These are phyloP conservation scores for Pogonus chalceus DNA, from an alignment of 1,140 invertebrate species.

Conservation along the genomic window DNA sequence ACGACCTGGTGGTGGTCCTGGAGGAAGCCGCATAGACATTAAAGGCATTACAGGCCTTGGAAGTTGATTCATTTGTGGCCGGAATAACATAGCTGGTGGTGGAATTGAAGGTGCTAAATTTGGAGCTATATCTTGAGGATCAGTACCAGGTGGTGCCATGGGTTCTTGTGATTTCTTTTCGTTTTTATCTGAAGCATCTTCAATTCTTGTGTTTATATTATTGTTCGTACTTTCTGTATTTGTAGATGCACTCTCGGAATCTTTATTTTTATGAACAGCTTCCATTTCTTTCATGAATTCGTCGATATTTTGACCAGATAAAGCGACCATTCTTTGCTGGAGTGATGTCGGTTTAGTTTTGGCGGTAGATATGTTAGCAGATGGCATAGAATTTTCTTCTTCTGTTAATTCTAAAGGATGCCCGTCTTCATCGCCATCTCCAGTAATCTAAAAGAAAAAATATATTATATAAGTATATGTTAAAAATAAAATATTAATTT, in stretches of 20 bases:
- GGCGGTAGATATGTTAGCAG: constrained; percentile 25
- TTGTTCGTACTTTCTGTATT: constrained; percentile 28
- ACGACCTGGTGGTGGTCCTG: constrained; percentile 52
- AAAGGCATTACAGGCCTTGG: constrained; percentile 31
- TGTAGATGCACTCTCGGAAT: constrained; percentile 42
- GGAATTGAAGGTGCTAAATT: constrained; percentile 49
- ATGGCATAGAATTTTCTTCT: constrained; percentile 26
- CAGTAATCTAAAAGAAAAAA: no score
- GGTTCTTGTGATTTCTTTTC: constrained; percentile 15
- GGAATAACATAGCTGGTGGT: constrained; percentile 44
- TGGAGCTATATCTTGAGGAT: constrained; percentile 32
- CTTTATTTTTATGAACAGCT: constrained; percentile 66
- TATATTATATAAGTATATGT: no score
- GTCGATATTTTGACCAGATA: constrained; percentile 84
- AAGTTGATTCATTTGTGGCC: constrained; percentile 29
- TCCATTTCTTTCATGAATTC: constrained; percentile 88
- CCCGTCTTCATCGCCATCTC: no score
- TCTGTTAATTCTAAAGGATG: constrained; percentile 28
- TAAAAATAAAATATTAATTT: no score
- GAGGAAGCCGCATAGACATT: constrained; percentile 43
- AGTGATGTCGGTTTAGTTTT: constrained; percentile 60
- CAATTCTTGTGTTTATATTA: not conserved
- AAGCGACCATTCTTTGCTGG: constrained; percentile 73
- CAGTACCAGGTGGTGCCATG: constrained; percentile 26
- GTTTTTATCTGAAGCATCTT: not conserved